Conservation (phyloP, 1,140 invertebrate genomes). For the Aphis gossypii region DNA sequence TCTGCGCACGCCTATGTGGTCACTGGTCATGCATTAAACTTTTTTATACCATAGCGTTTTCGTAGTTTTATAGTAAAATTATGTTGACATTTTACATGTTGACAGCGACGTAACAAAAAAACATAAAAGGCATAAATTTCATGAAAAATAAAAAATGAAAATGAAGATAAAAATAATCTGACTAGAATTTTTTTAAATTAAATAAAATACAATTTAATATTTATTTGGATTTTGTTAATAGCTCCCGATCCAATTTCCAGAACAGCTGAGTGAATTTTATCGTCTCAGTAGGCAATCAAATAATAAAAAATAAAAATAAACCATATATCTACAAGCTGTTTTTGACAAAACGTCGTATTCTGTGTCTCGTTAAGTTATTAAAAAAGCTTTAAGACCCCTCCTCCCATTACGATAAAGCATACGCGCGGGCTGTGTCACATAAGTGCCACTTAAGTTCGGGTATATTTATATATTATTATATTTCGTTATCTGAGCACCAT, state of each 20-base stretch:
- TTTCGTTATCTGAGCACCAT: not conserved
- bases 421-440: not conserved
- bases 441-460: conserved; percentile 13
- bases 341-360: conserved; percentile 44
- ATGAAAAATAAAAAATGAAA: not conserved
- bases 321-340: not conserved
- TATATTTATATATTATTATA: not conserved
- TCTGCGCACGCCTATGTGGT: not conserved
- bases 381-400: conserved; percentile 34
- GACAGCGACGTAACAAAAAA: not conserved
- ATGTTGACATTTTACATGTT: not conserved
- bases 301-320: conserved; percentile 18
- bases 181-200: not conserved
- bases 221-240: conserved; percentile 3
- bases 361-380: conserved; percentile 44
- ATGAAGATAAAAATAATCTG: not conserved
- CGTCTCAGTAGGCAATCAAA: conserved; percentile 3
- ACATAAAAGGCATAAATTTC: not conserved
- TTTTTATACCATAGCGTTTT: not conserved
- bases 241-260: too few relatives aligned
- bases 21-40: not conserved
- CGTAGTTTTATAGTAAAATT: not conserved
- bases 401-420: not conserved
- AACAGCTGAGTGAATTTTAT: not conserved
- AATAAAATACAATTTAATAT: not conserved